Evolutionary conservation across 2,888 invertebrate species (phyloP).

Genomic region (Phaonia tiefii): DNA sequence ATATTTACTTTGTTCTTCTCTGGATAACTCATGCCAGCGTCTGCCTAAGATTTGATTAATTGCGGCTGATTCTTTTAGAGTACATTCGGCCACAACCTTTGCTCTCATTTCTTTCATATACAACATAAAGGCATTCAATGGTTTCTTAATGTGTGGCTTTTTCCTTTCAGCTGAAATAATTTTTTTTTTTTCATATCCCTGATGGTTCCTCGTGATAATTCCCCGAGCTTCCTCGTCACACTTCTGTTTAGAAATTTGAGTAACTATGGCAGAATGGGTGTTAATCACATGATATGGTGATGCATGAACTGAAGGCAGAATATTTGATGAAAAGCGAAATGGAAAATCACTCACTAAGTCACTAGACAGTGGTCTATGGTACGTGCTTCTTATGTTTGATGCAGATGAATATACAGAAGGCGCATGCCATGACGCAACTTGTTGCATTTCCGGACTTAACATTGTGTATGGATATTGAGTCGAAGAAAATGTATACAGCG

Average conservation of each 20-base stretch:
- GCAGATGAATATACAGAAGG: slow-evolving; percentile 96
- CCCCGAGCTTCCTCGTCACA: slow-evolving; percentile 82
- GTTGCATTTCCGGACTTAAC: slow-evolving; percentile 97
- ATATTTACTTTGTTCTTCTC: slow-evolving; percentile 99
- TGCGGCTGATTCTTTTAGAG: slow-evolving; percentile 98
- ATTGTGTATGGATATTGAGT: slow-evolving; percentile 97
- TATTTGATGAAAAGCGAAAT: slow-evolving; percentile 94
- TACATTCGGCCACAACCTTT: slow-evolving; percentile 99
- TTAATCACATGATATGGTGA: slow-evolving; percentile 86
- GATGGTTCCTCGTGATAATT: slow-evolving; percentile 83
- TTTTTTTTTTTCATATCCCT: slow-evolving; percentile 80
- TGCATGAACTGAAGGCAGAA: slow-evolving; percentile 89
- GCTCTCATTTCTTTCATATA: slow-evolving; percentile 99
- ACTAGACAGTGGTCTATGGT: slow-evolving; percentile 94
- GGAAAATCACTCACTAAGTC: slow-evolving; percentile 87
- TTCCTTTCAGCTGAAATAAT: slow-evolving; percentile 87
- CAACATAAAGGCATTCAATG: slow-evolving; percentile 99
- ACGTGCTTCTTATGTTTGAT: slow-evolving; percentile 95
- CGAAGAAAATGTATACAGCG: slow-evolving; percentile 96
- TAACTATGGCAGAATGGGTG: slow-evolving; percentile 90
- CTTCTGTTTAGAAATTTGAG: slow-evolving; percentile 89
- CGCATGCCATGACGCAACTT: slow-evolving; percentile 96
- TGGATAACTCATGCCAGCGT: slow-evolving; percentile 99
- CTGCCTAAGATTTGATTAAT: slow-evolving; percentile 99
- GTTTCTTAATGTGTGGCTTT: slow-evolving; percentile 99